These are phyloP conservation scores for Siniperca undulata DNA, from an alignment of 2,797 vertebrate species.

Conservation along the genomic window DNA sequence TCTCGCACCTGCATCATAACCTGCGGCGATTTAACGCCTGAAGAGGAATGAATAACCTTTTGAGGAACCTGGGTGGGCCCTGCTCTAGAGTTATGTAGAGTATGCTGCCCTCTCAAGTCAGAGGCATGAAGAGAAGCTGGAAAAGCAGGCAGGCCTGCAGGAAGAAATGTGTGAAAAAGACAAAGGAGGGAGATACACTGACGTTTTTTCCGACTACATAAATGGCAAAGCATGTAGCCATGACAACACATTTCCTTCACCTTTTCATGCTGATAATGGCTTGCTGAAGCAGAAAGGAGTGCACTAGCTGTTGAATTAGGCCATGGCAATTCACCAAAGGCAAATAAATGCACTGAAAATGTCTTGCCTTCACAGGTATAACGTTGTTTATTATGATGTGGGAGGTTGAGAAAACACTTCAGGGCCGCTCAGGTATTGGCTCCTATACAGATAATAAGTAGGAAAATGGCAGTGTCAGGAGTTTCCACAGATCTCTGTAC, in stretches of 20 bases:
- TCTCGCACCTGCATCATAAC: slow-evolving; percentile 55
- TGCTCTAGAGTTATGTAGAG: slow-evolving; percentile 43
- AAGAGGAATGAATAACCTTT: slow-evolving; percentile 45
- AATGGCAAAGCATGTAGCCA: slow-evolving; percentile 65
- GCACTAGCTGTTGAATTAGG: slow-evolving; percentile 46
- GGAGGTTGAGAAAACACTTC: slow-evolving; percentile 45
- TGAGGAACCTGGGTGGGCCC: slow-evolving; percentile 58
- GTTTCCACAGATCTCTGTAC: slow-evolving; percentile 32
- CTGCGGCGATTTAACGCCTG: slow-evolving; percentile 51
- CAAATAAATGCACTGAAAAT: slow-evolving; percentile 31
- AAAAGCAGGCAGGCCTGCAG: slow-evolving; percentile 67
- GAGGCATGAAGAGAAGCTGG: slow-evolving; percentile 69
- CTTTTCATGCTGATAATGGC: slow-evolving; percentile 60
- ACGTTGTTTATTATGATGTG: slow-evolving; percentile 57
- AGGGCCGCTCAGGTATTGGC: slow-evolving; percentile 32
- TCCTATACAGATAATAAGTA: slow-evolving; percentile 43
- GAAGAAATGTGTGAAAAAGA: slow-evolving; percentile 15
- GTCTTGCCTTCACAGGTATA: slow-evolving; percentile 29
- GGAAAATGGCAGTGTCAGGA: slow-evolving; percentile 41
- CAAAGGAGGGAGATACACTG: slow-evolving; percentile 39
- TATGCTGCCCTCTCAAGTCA: slow-evolving; percentile 39
- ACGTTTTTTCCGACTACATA: slow-evolving; percentile 30
- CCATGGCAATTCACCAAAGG: slow-evolving; percentile 28
- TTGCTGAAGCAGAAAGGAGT: slow-evolving; percentile 45
- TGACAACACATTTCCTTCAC: slow-evolving; percentile 75